Conservation (phyloP, 2,797 vertebrate genomes). For the Myotis pilosus region DNA sequence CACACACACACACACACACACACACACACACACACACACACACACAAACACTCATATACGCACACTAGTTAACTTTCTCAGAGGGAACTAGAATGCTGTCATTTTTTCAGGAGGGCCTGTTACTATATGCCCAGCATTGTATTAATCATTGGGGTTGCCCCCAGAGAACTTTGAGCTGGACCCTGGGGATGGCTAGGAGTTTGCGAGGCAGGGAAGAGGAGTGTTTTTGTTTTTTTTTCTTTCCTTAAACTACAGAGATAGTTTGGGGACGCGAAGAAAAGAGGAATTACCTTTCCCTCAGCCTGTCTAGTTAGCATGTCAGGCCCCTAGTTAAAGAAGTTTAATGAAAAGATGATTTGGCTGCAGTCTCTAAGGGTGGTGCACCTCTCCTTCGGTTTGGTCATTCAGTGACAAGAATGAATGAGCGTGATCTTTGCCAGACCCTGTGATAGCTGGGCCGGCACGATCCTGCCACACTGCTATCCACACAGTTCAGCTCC, state of each 20-base stretch:
- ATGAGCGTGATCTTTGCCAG: not conserved
- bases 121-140: not conserved
- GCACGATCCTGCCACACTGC: not conserved
- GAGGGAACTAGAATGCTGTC: not conserved
- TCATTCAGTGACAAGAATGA: not conserved
- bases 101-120: not conserved
- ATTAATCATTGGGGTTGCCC: not conserved
- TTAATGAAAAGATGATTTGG: not conserved
- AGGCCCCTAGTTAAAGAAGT: constrained; percentile 14
- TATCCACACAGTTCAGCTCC: not conserved
- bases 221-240: not conserved
- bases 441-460: not conserved
- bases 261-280: not conserved
- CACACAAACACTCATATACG: not conserved
- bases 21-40: too few species aligned
- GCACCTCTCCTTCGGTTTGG: not conserved
- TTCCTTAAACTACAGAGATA: not conserved
- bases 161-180: not conserved
- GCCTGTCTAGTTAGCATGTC: not conserved
- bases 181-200: not conserved
- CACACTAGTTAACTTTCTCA: not conserved
- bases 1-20: too few species aligned
- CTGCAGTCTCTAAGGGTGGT: not conserved
- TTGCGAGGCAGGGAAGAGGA: not conserved
- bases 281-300: not conserved